These are phyloP conservation scores for Lycopodina hypogea DNA, from an alignment of 37 sponge, comb jelly and placozoan species.

Conservation along the genomic window DNA sequence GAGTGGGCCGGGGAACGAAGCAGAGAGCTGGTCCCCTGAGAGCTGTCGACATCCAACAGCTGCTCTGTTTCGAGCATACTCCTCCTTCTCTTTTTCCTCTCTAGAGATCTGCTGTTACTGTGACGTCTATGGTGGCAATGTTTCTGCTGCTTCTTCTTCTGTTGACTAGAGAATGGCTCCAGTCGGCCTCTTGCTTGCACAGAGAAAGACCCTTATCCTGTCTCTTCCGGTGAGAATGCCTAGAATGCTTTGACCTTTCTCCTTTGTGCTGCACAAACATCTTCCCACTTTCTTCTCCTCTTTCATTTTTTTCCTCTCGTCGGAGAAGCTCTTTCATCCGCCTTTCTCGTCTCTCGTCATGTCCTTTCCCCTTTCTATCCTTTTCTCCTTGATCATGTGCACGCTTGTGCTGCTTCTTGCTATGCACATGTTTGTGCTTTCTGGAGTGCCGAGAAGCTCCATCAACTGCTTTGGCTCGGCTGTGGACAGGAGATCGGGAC, in stretches of 20 bases:
- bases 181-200: not conserved
- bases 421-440: not conserved
- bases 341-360: not conserved
- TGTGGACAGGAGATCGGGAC: conserved; percentile 2
- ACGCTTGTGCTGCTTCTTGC: not conserved
- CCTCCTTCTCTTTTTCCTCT: not conserved
- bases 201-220: not conserved
- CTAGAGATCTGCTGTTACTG: not conserved
- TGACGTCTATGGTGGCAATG: not conserved
- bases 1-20: too few species aligned
- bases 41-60: not conserved
- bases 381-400: not conserved
- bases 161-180: too few species aligned
- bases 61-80: not conserved
- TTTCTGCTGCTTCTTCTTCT: not conserved
- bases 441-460: conserved; percentile 4
- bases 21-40: too few species aligned
- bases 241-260: not conserved
- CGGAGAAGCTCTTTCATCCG: not conserved
- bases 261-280: conserved; percentile 7
- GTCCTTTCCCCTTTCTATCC: not conserved
- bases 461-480: not conserved
- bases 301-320: not conserved
- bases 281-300: not conserved
- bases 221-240: conserved; percentile 17